These are phyloP conservation scores for Fragum fragum DNA, from an alignment of 2,888 invertebrate genomes.

Conservation along the genomic window DNA sequence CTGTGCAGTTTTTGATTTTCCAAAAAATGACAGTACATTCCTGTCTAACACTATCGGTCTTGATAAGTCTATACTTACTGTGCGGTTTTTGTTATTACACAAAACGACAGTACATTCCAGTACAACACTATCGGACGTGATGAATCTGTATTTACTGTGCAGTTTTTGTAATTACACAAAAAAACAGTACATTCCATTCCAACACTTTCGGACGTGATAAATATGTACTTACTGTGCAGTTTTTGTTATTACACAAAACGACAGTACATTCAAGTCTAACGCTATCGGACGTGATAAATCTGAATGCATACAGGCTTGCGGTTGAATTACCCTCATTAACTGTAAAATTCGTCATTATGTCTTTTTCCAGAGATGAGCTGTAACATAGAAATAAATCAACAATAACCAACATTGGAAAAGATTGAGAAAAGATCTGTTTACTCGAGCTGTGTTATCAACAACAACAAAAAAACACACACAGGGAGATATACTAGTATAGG, in stretches of 20 bases:
- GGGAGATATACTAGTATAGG: no score
- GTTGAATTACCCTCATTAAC: not conserved
- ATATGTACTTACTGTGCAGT: constrained; percentile 6
- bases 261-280: not conserved
- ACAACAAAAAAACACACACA: no score
- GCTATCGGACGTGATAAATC: not conserved
- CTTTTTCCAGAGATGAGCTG: not conserved
- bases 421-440: no score
- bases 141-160: not conserved
- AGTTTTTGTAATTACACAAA: not conserved
- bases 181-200: not conserved
- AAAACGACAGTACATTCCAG: not conserved
- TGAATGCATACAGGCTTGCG: constrained; percentile 6
- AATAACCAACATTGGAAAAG: no score
- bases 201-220: not conserved
- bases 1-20: not conserved
- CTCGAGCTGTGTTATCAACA: no score
- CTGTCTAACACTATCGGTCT: no score
- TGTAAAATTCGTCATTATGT: not conserved
- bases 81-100: not conserved
- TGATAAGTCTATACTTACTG: constrained; percentile 5
- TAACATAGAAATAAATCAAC: no score
- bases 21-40: not conserved
- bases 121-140: no score
- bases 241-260: not conserved